Base-by-base conservation (phyloP, 2,797 vertebrate species). In the Notamacropus eugenii region DNA sequence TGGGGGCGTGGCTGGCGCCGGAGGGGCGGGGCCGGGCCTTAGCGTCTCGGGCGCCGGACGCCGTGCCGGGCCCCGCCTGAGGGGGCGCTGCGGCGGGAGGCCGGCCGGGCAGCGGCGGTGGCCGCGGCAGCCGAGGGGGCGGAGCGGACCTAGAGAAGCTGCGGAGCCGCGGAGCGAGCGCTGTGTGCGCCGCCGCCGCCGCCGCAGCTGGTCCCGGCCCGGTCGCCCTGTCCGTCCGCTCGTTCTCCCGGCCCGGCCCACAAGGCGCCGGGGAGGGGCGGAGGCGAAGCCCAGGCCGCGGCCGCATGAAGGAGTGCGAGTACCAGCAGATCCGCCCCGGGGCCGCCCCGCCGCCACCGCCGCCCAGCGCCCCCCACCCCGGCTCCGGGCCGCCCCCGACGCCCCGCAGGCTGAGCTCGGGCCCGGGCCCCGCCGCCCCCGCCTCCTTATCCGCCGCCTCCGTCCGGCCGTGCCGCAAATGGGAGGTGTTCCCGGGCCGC, bases 401-500 rank as follows among this genome's bases (percentile, higher is more conserved):
- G 1, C 98, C 95, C 58, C 98, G 97, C 96, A 54, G 96, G 94
- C 98, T 97, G 90, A 98, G 98, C 93, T 98, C 95, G 46, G 95
- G 40, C 5, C 93, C 93, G 46, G 94, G 94, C 56, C 96, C 96
- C 82, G 91, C 93, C 55, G 91, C 97, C 91, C 46, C 87, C 57
- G 93, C 97, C 92, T 28, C 97, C 95, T 56, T 97, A 74, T 56
- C 91, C 55, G 93, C 97, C 90, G 24, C 97, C 96, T 54, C 97
- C 96, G 93, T 55, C 93, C 98, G 98, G 12, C 98, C 96, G 40
- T 99, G 98, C 90, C 99, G 99, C 97, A 99, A 99, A 96, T 99
- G 99, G 99, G 99, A 99, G 98, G 99, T 99, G 97, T 99, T 99
- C 98, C 99, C 99, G 2, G 99, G 99, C 87, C 99, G 99, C 95